phyloP scores from a whole-genome alignment of 2,113 vertebrate genomes.

The Spizaetus ornatus region DNA sequence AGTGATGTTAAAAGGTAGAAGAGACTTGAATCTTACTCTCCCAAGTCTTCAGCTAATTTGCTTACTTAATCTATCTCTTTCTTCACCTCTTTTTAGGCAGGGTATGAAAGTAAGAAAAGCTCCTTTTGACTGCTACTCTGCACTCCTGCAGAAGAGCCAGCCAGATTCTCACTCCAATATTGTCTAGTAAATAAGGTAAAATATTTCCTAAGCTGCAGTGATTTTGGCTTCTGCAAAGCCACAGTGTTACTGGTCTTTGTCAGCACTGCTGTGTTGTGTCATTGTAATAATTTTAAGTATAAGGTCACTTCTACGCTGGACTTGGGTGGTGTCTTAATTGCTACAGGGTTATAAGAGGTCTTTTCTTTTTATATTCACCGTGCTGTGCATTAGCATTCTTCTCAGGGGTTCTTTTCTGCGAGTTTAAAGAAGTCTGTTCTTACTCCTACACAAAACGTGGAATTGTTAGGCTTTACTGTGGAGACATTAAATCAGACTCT shows the following conservation, averaged over 20 bases:
- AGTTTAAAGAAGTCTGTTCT: constrained; percentile 48
- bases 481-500: constrained; percentile 57
- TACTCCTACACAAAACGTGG: constrained; percentile 61
- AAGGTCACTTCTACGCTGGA: background rate
- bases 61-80: background rate
- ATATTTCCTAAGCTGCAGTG: background rate
- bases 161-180: background rate
- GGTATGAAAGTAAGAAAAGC: background rate
- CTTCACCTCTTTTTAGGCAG: background rate
- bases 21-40: background rate
- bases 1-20: background rate
- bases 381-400: constrained; percentile 41
- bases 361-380: background rate
- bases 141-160: background rate
- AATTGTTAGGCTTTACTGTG: constrained; percentile 53
- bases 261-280: background rate
- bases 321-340: constrained; percentile 41
- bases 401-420: background rate
- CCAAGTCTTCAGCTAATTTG: background rate
- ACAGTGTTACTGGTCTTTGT: background rate
- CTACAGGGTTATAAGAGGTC: constrained; percentile 4
- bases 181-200: background rate
- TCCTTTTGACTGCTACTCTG: background rate
- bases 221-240: background rate
- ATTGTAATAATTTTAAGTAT: background rate